Conservation (phyloP, 1,140 invertebrate genomes). For the Procambarus clarkii region DNA sequence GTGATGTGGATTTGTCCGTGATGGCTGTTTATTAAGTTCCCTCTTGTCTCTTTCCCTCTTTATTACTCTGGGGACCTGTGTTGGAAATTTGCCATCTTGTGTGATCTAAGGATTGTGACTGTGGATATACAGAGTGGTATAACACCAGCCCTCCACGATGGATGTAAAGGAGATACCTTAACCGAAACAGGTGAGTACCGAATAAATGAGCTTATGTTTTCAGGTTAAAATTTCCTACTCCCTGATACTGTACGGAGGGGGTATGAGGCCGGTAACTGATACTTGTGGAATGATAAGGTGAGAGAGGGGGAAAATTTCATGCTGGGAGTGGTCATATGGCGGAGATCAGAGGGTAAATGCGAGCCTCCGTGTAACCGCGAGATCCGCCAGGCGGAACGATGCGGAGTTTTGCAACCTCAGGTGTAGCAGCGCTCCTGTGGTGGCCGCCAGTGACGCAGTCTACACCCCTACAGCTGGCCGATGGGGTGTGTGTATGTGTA, state of each 20-base stretch:
- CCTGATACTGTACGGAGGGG: too few species aligned
- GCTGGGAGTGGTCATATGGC: neutral
- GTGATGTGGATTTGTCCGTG: conserved; percentile 12
- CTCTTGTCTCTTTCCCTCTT: neutral
- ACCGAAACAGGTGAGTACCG: neutral
- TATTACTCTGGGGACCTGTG: neutral
- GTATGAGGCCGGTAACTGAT: too few species aligned
- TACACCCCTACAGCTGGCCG: too few species aligned
- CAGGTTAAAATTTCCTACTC: too few species aligned
- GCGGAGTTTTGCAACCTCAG: neutral
- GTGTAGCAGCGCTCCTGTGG: neutral
- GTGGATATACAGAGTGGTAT: neutral
- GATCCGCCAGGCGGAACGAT: neutral
- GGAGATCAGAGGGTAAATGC: neutral
- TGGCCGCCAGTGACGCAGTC: neutral
- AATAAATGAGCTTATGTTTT: neutral
- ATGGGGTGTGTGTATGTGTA: neutral
- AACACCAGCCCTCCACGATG: neutral
- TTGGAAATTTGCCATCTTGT: neutral
- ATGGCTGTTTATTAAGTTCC: conserved; percentile 12
- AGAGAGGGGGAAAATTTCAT: too few species aligned
- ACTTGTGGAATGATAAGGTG: too few species aligned
- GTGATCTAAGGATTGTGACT: neutral
- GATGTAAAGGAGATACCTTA: neutral
- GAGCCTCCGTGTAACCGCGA: too few species aligned